These are phyloP conservation scores for Sebastes cheni DNA, from an alignment of 2,797 vertebrate species.

Conservation along the genomic window DNA sequence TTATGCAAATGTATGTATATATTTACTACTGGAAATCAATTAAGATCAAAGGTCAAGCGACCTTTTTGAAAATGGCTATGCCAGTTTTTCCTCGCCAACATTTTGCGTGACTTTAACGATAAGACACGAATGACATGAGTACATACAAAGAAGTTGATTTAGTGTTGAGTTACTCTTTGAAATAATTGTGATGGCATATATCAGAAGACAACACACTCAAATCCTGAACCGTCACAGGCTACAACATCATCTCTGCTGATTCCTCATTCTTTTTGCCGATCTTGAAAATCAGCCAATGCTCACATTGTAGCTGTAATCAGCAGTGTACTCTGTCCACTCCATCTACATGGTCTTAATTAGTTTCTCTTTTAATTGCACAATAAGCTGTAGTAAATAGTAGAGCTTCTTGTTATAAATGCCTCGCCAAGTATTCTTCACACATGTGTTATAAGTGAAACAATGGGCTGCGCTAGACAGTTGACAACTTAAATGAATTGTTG, in stretches of 20 bases:
- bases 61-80: too few species aligned
- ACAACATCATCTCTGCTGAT: neutral
- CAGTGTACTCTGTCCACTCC: neutral
- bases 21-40: too few species aligned
- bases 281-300: neutral
- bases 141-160: neutral
- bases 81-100: too few species aligned
- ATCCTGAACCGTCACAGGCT: neutral
- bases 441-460: slow-evolving; percentile 7
- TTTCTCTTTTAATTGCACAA: neutral
- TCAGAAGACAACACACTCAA: neutral
- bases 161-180: neutral
- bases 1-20: too few species aligned
- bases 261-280: neutral
- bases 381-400: neutral
- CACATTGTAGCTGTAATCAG: neutral
- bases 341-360: neutral
- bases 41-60: too few species aligned
- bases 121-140: neutral
- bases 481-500: slow-evolving; percentile 6
- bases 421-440: neutral
- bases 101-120: neutral
- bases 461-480: neutral
- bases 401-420: slow-evolving; percentile 1
- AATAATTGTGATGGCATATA: neutral